Base-by-base conservation (phyloP, 2,797 vertebrate species). In the Microtus agrestis region DNA sequence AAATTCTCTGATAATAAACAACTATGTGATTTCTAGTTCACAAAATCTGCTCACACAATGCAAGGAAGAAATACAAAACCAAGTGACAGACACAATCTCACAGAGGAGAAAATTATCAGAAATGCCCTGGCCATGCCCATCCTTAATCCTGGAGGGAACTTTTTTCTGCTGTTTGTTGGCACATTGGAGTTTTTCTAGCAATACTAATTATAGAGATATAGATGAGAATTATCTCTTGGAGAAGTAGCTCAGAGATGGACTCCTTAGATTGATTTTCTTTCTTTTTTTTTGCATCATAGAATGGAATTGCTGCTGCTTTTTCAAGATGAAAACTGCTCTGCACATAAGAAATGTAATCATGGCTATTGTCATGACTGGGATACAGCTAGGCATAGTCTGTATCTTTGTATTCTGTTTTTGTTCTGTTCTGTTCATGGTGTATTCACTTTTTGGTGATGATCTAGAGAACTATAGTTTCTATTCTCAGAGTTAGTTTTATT, bases 271-370 rank as follows among this genome's bases (percentile, higher is more conserved):
- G 96, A 74, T 37, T 85, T 85, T 90, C 74, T 71, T 59, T n/a
- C n/a, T n/a, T n/a, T n/a, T n/a, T 84, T 92, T 19, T 92, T 23
- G 61, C 29, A 90, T 96, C 82, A 2, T 79, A 65, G 17, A 86
- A 89, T 37, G 73, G 56, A 84, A 0, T 65, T 76, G 9, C 46
- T 91, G 34, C 34, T 92, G 1, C 85, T 61, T 96, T 87, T 48
- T 94, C n/a, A 92, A 51, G 93, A 74, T 74, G 71, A 79, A 93
- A 97, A 73, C 10, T 25, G 1, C 43, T n/a, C 1, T 89, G 34
- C 63, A 74, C 13, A 69, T 0, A 86, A 82, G 23, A 56, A 9
- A 0, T 78, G 51, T 31, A 97, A 97, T 96, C 96, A 95, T 96
- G 61, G 46, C 6, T 40, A 71, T 15, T 27, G 6, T 91, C 91